Conservation (phyloP, 2,888 invertebrate genomes). For the Pyrrhia umbra region DNA sequence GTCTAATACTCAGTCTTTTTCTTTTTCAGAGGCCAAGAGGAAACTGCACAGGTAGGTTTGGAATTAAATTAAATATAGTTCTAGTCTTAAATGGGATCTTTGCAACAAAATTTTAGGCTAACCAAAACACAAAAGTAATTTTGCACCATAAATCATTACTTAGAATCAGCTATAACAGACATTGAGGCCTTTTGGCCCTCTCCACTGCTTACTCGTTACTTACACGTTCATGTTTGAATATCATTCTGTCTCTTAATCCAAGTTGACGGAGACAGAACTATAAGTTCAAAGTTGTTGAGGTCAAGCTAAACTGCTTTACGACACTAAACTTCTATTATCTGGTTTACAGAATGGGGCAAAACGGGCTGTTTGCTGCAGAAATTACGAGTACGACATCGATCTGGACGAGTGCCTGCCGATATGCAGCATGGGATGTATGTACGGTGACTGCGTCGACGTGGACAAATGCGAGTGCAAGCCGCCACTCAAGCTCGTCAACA, state of each 20-base stretch:
- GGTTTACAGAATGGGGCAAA: conserved; percentile 24
- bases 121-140: no score
- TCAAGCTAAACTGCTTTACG: not conserved
- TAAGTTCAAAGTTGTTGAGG: no score
- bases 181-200: no score
- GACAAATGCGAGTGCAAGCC: conserved; percentile 1
- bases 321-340: not conserved
- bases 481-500: not conserved
- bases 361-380: conserved; percentile 10
- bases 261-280: no score
- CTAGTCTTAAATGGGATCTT: no score
- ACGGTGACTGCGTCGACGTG: conserved; percentile 21
- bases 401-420: conserved; percentile 11
- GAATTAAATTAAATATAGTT: no score
- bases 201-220: no score
- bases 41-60: conserved; percentile 12
- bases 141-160: no score
- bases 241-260: no score
- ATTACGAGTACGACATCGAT: conserved; percentile 4
- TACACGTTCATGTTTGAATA: no score
- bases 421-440: conserved; percentile 16
- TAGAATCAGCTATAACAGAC: no score
- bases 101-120: no score
- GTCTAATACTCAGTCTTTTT: conserved; percentile 31
- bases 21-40: conserved; percentile 9